Evolutionary conservation across 2,797 vertebrate genomes (phyloP).

Genomic region (Pseudochaenichthys georgianus): DNA sequence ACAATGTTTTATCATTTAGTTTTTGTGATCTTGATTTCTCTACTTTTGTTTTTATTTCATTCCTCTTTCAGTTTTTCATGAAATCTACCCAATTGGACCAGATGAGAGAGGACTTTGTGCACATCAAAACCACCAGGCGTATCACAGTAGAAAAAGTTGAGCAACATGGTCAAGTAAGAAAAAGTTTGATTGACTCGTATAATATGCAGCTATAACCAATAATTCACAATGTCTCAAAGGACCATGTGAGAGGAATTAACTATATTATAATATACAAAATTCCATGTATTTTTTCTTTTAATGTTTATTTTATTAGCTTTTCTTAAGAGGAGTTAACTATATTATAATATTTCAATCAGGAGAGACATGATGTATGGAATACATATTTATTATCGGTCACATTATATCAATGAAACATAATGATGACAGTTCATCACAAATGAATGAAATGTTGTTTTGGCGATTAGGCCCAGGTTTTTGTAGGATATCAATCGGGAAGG

Average conservation of each 20-base stretch:
- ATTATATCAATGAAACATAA: too few species aligned
- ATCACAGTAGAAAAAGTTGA: slow-evolving; percentile 89
- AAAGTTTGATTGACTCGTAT: not conserved
- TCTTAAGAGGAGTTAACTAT: too few species aligned
- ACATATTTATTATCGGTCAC: too few species aligned
- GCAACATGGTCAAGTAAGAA: slow-evolving; percentile 89
- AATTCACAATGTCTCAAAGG: not conserved
- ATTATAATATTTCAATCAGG: too few species aligned
- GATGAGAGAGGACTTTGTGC: slow-evolving; percentile 96
- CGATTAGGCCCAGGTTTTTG: too few species aligned
- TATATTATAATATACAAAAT: not conserved
- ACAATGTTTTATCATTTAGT: not conserved
- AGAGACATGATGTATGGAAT: too few species aligned
- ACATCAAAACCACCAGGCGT: slow-evolving; percentile 92
- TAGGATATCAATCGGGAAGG: too few species aligned
- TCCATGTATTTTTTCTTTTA: too few species aligned
- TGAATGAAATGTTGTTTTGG: too few species aligned
- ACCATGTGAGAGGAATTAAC: not conserved
- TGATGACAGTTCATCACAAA: too few species aligned
- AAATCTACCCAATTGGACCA: slow-evolving; percentile 97
- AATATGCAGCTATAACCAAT: not conserved
- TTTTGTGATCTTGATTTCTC: not conserved
- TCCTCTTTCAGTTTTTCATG: slow-evolving; percentile 92
- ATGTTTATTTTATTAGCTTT: too few species aligned
- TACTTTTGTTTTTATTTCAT: not conserved